A percentile compares a stretch with the other conserved stretches of the same genome.
These are phyloP conservation scores for Acrossocheilus fasciatus DNA, from an alignment of 2,797 vertebrate genomes.

Conservation along the genomic window DNA sequence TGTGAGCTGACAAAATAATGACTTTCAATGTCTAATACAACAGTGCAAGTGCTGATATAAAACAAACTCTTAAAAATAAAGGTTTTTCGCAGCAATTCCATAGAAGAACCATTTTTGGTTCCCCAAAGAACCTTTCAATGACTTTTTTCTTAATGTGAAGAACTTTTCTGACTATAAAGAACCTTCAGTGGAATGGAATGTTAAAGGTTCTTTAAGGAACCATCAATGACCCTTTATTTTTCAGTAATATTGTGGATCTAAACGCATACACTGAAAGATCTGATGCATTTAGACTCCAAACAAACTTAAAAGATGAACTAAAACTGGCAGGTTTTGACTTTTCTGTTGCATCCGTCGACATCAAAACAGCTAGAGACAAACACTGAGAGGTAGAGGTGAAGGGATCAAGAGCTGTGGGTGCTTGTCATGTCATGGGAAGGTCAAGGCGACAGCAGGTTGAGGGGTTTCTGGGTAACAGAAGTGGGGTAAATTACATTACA, in stretches of 20 bases:
- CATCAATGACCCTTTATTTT: not conserved
- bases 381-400: constrained; percentile 55
- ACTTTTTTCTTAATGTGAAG: too few relatives aligned
- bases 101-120: not conserved
- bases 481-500: not conserved
- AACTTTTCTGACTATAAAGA: not conserved
- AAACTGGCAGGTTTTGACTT: not conserved
- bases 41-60: not conserved
- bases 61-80: not conserved
- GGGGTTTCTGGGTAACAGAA: constrained; percentile 9
- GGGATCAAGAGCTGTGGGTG: constrained; percentile 26
- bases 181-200: not conserved
- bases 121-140: not conserved
- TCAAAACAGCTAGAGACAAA: constrained; percentile 44
- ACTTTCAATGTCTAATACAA: not conserved
- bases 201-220: not conserved
- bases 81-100: not conserved
- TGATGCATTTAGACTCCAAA: not conserved
- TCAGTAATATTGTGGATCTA: not conserved
- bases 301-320: not conserved
- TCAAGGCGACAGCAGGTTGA: not conserved
- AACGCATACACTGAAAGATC: not conserved
- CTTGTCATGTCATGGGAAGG: constrained; percentile 18
- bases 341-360: not conserved
- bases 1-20: not conserved